Evolutionary conservation across 1,140 invertebrate genomes (phyloP), one percentile per base, ranked within the genome.

Genomic region (Pogonomyrmex barbatus): DNA sequence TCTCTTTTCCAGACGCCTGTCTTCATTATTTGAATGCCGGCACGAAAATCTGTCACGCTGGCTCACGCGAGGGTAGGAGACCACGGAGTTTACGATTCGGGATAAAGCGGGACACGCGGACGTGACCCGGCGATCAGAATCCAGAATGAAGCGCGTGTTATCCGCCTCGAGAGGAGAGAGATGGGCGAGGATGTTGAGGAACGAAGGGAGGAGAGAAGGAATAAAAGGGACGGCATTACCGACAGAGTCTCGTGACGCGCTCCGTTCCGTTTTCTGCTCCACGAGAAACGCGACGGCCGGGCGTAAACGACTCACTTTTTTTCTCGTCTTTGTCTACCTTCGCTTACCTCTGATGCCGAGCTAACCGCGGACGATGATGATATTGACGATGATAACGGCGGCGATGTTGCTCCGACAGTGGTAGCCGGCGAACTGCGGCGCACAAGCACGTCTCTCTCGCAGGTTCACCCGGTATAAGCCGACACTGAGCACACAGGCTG

Each of bases 1-100:
- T 6, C 24, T 33, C 8, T 12, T 2, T 12, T 4, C 1, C 30
- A 12, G 17, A 4, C 24, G 42, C 14, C 47, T 2, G 36, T 4
- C 60, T 42, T 17, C 36, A 12, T 45, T 8, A 24, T 10, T 56
- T 70, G 58, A 68, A 86, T 30, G 65, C 86, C 77, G 79, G 79
- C 42, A 42, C 39, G 10, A n/a, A 33, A 78, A 75, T 75, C 75
- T 85, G 82, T 89, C 88, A 89, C 67, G 60, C 73, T 71, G 84
- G 52, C 47, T 63, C 45, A 17, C 67, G 14, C 71, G 58, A 86
- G 33, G 2, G 0, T 8, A 10, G 4, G 1, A 14, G 10, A 1
- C 42, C 4, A 42, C 17, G 65, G 24, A 30, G 4, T 0, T 10
- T 45, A 10, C 50, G 39, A 67, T 58, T 58, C 58, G 8, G 36